Evolutionary conservation across 2,888 invertebrate genomes (phyloP).

Genomic region (Noctua janthina): DNA sequence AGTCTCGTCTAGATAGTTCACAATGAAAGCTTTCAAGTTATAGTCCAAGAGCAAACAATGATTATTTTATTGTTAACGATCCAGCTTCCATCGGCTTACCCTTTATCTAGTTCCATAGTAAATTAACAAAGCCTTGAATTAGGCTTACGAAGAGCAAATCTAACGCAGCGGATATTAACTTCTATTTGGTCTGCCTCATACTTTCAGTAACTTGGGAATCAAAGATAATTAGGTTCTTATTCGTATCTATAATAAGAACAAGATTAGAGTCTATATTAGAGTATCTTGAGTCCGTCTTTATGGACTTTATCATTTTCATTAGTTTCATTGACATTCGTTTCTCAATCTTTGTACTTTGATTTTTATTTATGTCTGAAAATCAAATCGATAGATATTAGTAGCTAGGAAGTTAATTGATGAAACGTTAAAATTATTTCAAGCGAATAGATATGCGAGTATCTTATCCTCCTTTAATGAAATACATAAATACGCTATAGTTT

Average conservation of each 20-base stretch:
- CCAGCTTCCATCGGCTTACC: constrained; percentile 9
- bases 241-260: background rate
- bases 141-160: constrained; percentile 17
- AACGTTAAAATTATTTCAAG: background rate
- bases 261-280: background rate
- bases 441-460: background rate
- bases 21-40: background rate
- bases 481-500: background rate
- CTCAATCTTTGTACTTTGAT: too few species aligned
- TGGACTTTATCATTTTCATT: background rate
- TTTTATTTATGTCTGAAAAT: background rate
- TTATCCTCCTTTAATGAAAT: background rate
- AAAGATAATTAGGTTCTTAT: constrained; percentile 26
- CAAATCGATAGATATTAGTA: background rate
- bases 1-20: background rate
- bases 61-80: constrained; percentile 11
- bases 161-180: background rate
- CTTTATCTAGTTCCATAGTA: constrained; percentile 17
- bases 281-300: background rate
- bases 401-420: background rate
- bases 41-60: constrained; percentile 1
- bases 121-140: constrained; percentile 6
- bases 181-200: constrained; percentile 1
- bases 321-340: background rate
- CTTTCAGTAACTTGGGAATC: constrained; percentile 8